Evolutionary conservation across 2,797 vertebrate species (phyloP).

Genomic region (Triplophysa bombifrons): DNA sequence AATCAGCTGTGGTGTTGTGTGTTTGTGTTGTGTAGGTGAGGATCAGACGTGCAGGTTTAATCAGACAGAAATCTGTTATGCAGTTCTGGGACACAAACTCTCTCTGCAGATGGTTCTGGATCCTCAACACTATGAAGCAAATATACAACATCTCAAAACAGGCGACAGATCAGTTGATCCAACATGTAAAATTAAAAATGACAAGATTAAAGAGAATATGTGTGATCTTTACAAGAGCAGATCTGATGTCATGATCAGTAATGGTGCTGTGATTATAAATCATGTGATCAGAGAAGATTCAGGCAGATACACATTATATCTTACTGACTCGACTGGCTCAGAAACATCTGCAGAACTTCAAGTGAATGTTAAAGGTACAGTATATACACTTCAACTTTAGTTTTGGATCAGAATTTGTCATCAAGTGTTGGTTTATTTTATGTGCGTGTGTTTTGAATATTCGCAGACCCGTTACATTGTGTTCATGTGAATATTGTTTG

Average conservation of each 20-base stretch:
- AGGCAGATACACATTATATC: constrained; percentile 3
- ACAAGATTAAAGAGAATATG: accelerated
- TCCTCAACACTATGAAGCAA: not conserved
- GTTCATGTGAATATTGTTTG: not conserved
- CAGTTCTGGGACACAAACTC: not conserved
- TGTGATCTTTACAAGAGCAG: not conserved
- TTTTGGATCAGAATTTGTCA: no score
- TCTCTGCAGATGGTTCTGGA: not conserved
- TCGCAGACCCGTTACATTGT: no score
- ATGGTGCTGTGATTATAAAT: not conserved
- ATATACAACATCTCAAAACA: no score
- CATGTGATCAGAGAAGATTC: not conserved
- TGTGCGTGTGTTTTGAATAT: no score
- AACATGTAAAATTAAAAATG: not conserved
- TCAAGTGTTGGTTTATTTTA: no score
- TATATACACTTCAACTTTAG: not conserved
- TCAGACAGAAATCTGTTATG: not conserved
- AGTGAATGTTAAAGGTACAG: constrained; percentile 21
- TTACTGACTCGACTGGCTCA: not conserved
- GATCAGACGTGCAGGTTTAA: not conserved
- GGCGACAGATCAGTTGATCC: no score
- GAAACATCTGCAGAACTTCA: not conserved
- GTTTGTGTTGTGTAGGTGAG: not conserved
- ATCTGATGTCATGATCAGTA: constrained; percentile 13
- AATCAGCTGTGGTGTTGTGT: not conserved